Percentiles rank a stretch among this genome's conserved stretches.
phyloP scores from a whole-genome alignment of 2,888 invertebrate genomes.

The Apantesis nais region DNA sequence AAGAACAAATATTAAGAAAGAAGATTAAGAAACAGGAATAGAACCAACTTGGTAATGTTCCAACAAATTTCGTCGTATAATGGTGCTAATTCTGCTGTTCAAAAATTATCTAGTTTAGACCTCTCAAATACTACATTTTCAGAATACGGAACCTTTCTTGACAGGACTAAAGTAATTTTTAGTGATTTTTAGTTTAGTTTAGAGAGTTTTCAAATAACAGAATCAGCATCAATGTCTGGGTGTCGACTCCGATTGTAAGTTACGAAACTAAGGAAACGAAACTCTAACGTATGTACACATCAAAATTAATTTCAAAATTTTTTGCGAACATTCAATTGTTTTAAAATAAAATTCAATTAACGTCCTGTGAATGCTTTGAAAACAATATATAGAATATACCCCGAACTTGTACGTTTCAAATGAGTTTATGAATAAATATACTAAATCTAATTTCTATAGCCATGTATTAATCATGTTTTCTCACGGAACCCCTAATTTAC shows the following conservation, averaged over 20 bases:
- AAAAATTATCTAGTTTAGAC: no score
- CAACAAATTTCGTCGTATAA: neutral
- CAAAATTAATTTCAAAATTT: neutral
- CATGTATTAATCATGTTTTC: conserved; percentile 12
- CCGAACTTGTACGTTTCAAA: neutral
- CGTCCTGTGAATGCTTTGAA: neutral
- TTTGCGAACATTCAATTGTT: neutral
- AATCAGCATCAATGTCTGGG: no score
- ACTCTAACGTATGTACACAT: neutral
- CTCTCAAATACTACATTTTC: no score
- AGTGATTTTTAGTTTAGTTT: no score
- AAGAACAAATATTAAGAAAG: neutral
- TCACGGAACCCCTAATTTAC: conserved; percentile 3
- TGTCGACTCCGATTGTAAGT: neutral
- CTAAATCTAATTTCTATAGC: neutral
- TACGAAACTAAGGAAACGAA: neutral
- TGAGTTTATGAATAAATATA: conserved; percentile 1
- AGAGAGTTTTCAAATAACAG: no score
- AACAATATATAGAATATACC: neutral
- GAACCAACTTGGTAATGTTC: neutral
- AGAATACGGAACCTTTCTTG: no score
- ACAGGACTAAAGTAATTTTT: no score
- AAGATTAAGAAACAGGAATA: neutral
- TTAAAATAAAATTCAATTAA: neutral
- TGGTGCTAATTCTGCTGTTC: no score